These are phyloP conservation scores for Rhinolophus ferrumequinum DNA, from an alignment of 2,113 vertebrate species.

Conservation along the genomic window DNA sequence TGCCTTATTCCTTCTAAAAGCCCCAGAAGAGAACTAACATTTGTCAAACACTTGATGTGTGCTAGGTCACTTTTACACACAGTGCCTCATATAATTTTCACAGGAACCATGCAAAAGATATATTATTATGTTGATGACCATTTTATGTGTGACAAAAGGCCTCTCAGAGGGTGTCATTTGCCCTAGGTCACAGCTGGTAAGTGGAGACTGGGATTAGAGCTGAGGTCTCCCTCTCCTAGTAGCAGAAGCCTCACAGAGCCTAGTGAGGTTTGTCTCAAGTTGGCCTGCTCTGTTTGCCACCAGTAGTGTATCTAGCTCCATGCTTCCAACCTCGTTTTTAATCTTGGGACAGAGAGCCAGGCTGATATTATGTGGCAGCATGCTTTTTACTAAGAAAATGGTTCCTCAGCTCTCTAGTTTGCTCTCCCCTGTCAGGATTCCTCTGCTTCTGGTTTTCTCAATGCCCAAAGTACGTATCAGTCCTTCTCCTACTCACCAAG, in stretches of 20 bases:
- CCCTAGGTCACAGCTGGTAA: not conserved
- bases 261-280: not conserved
- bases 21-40: not conserved
- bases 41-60: not conserved
- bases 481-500: not conserved
- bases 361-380: not conserved
- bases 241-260: not conserved
- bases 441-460: not conserved
- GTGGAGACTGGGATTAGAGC: not conserved
- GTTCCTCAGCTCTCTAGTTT: not conserved
- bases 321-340: not conserved
- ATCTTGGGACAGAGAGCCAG: not conserved
- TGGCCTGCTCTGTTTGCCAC: not conserved
- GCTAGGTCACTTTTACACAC: not conserved
- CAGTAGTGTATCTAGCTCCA: not conserved
- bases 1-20: not conserved
- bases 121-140: not conserved
- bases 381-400: not conserved
- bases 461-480: too few relatives aligned
- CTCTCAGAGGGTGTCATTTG: not conserved
- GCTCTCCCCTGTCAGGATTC: not conserved
- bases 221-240: not conserved
- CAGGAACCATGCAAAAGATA: not conserved
- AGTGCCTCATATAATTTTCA: not conserved
- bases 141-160: not conserved